Evolutionary conservation across 2,113 vertebrate genomes (phyloP).

Genomic region (Neogobius melanostomus): DNA sequence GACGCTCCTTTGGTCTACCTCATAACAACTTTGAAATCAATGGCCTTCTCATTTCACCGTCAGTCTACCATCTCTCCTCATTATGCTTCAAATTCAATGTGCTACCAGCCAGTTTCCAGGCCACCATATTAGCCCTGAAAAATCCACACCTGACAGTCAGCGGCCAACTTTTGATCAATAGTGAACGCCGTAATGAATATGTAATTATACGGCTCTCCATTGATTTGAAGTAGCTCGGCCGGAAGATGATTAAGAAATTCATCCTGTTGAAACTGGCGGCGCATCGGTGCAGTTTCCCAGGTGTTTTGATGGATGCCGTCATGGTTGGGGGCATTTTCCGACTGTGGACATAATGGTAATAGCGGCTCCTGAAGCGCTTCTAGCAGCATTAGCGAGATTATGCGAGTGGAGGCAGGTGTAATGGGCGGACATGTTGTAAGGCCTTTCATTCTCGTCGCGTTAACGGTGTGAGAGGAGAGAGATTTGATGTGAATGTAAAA

Average conservation of each 20-base stretch:
- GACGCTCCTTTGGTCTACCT: not conserved
- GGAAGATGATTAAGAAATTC: constrained; percentile 34
- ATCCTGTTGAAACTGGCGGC: constrained; percentile 24
- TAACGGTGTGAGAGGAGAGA: not conserved
- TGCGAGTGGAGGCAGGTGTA: not conserved
- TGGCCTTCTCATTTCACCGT: not conserved
- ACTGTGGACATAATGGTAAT: not conserved
- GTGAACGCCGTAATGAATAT: constrained; percentile 42
- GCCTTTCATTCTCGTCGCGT: not conserved
- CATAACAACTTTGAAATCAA: not conserved
- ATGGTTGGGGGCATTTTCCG: not conserved
- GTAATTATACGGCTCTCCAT: constrained; percentile 35
- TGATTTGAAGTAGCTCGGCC: constrained; percentile 41
- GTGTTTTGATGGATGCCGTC: constrained; percentile 12
- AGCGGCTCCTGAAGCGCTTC: constrained; percentile 19
- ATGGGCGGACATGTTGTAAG: not conserved
- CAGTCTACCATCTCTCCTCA: not conserved
- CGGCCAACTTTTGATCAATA: constrained; percentile 47
- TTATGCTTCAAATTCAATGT: constrained; percentile 48
- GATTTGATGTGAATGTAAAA: not conserved
- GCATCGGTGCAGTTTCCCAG: constrained; percentile 10
- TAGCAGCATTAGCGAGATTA: constrained; percentile 18
- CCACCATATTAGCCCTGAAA: constrained; percentile 13
- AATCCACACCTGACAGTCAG: constrained; percentile 35
- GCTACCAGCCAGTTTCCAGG: constrained; percentile 32